Percentiles rank a stretch among this genome's conserved stretches.
phyloP scores from a whole-genome alignment of 2,888 invertebrate species.

The Heliconius ethilla region DNA sequence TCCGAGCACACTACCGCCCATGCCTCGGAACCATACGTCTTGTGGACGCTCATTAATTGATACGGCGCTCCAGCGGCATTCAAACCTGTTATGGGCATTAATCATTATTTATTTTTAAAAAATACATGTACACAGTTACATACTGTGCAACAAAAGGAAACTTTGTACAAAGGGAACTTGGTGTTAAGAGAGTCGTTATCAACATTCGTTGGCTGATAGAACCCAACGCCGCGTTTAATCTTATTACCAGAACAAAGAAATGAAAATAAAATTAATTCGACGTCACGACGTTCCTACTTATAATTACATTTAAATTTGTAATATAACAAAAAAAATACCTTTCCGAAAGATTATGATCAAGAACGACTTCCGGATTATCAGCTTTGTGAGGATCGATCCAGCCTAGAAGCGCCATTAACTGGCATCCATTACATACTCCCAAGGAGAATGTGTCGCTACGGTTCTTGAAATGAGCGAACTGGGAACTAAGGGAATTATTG shows the following conservation, averaged over 20 bases:
- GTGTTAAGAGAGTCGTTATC: too few species aligned
- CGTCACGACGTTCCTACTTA: too few species aligned
- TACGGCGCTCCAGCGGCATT: slow-evolving; percentile 90
- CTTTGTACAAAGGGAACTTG: too few species aligned
- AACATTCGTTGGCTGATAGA: too few species aligned
- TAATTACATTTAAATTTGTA: background rate
- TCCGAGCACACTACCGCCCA: slow-evolving; percentile 94
- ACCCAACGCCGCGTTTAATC: too few species aligned
- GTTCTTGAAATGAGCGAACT: slow-evolving; percentile 89
- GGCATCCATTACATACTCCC: slow-evolving; percentile 99
- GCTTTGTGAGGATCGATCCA: slow-evolving; percentile 87
- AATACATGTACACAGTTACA: background rate
- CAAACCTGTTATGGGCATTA: slow-evolving; percentile 68
- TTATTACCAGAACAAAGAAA: too few species aligned
- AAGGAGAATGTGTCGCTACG: slow-evolving; percentile 94
- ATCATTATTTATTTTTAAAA: background rate
- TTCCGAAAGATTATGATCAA: slow-evolving; percentile 94
- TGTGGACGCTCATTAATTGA: slow-evolving; percentile 81
- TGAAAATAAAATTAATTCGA: too few species aligned
- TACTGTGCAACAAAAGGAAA: too few species aligned
- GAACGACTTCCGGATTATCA: slow-evolving; percentile 82
- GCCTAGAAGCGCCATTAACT: slow-evolving; percentile 95
- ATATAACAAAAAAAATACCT: slow-evolving; percentile 76
- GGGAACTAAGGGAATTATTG: slow-evolving; percentile 86
- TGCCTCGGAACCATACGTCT: slow-evolving; percentile 93